A percentile compares a stretch with the other conserved stretches of the same genome.
Evolutionary conservation across 2,888 invertebrate genomes (phyloP).

Genomic region (Leptinotarsa tumamoca): DNA sequence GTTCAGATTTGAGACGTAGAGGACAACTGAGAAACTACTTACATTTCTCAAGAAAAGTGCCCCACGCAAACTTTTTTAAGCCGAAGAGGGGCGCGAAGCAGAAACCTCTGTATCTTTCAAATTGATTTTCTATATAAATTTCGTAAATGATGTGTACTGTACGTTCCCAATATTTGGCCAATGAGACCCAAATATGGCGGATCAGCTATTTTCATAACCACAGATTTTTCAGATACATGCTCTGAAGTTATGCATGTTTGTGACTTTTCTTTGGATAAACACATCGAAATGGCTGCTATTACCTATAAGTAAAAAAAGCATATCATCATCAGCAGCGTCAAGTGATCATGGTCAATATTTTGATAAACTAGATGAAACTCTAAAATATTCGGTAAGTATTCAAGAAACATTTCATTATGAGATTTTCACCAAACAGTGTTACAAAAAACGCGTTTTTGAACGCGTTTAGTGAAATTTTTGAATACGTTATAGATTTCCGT

Average conservation of each 20-base stretch:
- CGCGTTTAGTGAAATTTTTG: no score
- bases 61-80: background rate
- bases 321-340: background rate
- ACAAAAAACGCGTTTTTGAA: no score
- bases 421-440: no score
- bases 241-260: background rate
- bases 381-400: background rate
- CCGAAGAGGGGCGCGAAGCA: background rate
- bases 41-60: background rate
- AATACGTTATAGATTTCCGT: no score
- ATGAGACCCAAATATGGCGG: background rate
- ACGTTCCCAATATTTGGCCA: background rate
- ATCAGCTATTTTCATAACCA: no score
- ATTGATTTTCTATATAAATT: background rate
- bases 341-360: background rate
- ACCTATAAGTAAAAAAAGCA: background rate
- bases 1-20: background rate
- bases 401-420: no score
- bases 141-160: background rate
- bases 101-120: background rate
- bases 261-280: background rate
- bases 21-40: constrained; percentile 12
- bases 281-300: background rate
- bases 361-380: background rate
- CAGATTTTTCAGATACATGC: background rate